These are phyloP conservation scores for Limnothrissa miodon DNA, from an alignment of 2,113 vertebrate species.

Conservation along the genomic window DNA sequence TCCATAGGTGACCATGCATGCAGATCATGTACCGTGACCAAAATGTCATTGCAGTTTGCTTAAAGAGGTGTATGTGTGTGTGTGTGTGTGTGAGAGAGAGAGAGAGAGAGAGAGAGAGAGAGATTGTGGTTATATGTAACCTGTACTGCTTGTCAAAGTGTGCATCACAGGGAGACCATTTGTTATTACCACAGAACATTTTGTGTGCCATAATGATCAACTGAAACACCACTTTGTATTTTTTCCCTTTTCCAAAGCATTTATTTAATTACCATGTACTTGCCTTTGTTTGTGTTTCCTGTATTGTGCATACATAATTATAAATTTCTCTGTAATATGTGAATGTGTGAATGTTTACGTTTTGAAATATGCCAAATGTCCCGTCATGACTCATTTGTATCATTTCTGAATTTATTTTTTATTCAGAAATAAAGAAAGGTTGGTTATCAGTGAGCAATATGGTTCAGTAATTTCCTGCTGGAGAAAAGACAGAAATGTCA, in stretches of 20 bases:
- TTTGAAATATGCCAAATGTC: conserved; percentile 48
- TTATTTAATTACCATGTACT: conserved; percentile 53
- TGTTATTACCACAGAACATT: background rate
- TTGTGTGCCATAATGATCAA: conserved; percentile 22
- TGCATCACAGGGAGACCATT: conserved; percentile 26
- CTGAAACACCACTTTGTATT: conserved; percentile 8
- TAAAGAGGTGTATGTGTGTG: background rate
- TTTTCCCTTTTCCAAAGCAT: conserved; percentile 39
- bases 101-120: background rate
- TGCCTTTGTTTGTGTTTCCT: conserved; percentile 50
- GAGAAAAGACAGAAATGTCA: too few species aligned
- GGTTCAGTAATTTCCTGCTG: too few species aligned
- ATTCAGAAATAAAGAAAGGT: background rate
- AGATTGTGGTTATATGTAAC: background rate
- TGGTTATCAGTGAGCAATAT: background rate
- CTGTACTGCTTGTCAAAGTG: conserved; percentile 16
- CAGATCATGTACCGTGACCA: background rate
- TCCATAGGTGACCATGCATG: conserved; percentile 9
- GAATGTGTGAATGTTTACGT: conserved; percentile 66
- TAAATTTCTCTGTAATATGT: conserved; percentile 62
- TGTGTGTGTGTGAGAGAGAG: background rate
- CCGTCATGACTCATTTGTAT: conserved; percentile 3
- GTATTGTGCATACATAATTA: conserved; percentile 51
- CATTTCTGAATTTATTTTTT: conserved; percentile 10
- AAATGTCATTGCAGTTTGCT: conserved; percentile 14